Evolutionary conservation across 2,797 vertebrate species (phyloP).

Genomic region (Alosa sapidissima): DNA sequence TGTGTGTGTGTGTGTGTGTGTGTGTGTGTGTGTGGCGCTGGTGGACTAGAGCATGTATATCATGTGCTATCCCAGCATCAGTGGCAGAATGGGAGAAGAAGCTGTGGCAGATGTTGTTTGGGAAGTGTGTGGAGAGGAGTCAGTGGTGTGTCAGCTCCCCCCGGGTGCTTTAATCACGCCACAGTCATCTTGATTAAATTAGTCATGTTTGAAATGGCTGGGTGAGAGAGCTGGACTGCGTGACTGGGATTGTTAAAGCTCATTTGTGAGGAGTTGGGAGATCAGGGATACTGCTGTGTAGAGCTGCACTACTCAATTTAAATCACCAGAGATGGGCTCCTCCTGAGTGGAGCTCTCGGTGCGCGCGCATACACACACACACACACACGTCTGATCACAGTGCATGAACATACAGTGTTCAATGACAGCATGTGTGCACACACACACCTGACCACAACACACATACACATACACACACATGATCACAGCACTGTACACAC

Average conservation of each 20-base stretch:
- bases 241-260: constrained; percentile 31
- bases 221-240: constrained; percentile 2
- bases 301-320: background rate
- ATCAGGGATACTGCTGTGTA: background rate
- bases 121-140: constrained; percentile 13
- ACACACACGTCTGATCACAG: background rate
- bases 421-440: no score
- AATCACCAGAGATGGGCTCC: background rate
- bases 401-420: no score
- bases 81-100: constrained; percentile 8
- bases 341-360: no score
- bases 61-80: constrained; percentile 11
- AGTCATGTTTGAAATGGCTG: constrained; percentile 37
- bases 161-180: constrained; percentile 44
- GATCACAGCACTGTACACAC: no score
- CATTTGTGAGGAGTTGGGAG: constrained; percentile 29
- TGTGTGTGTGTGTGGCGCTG: background rate
- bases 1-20: no score
- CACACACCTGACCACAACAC: no score
- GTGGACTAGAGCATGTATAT: background rate
- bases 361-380: background rate
- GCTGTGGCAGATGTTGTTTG: constrained; percentile 30
- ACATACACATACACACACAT: no score
- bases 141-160: constrained; percentile 21
- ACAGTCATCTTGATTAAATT: constrained; percentile 51